A percentile compares a stretch with the other conserved stretches of the same genome.
phyloP scores from a whole-genome alignment of 92 coral and sea anemone species.

The Actinernus sp. region DNA sequence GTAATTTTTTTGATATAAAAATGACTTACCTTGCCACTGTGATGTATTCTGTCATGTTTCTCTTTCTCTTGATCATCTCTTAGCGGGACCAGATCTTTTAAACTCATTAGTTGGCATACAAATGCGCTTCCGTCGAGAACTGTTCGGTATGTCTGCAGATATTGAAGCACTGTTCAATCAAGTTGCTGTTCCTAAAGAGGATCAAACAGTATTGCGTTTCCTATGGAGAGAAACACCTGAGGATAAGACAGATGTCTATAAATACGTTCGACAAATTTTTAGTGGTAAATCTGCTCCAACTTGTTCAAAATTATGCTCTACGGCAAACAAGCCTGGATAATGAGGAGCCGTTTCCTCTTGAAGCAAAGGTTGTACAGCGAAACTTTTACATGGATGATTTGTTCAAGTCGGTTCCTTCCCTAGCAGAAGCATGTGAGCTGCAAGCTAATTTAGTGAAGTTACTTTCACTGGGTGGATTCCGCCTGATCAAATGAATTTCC shows the following conservation, averaged over 20 bases:
- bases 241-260: no score
- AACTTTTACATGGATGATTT: no score
- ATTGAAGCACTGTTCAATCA: slow-evolving; percentile 30
- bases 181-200: slow-evolving; percentile 36
- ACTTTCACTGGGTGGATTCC: slow-evolving; percentile 43
- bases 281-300: slow-evolving; percentile 41
- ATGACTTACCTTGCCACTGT: no score
- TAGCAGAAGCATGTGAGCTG: no score
- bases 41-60: no score
- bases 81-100: slow-evolving; percentile 46
- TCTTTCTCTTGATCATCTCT: no score
- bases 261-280: no score
- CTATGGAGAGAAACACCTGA: no score
- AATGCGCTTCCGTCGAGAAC: slow-evolving; percentile 22
- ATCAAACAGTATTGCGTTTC: slow-evolving; percentile 32
- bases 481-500: slow-evolving; percentile 37
- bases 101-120: slow-evolving; percentile 29
- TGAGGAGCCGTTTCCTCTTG: slow-evolving; percentile 29
- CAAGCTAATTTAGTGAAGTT: no score
- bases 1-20: no score
- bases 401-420: no score
- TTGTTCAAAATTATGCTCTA: slow-evolving; percentile 47
- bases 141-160: slow-evolving; percentile 27
- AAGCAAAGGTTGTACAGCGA: slow-evolving; percentile 37
- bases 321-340: slow-evolving; percentile 32